phyloP scores from a whole-genome alignment of 2,113 vertebrate species.

The Phyllostomus discolor region DNA sequence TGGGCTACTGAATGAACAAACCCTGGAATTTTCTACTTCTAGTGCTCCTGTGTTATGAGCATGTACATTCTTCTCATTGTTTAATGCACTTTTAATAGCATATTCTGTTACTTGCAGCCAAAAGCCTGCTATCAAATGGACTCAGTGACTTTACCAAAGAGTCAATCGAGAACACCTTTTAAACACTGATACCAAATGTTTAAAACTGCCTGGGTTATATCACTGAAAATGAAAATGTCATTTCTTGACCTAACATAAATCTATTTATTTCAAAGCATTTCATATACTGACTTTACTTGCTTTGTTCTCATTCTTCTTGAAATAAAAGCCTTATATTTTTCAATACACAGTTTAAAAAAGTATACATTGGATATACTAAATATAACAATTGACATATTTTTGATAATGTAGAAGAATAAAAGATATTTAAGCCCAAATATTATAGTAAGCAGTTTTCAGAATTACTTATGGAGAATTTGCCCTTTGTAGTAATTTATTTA shows the following conservation, averaged over 20 bases:
- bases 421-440: neutral
- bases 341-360: conserved; percentile 32
- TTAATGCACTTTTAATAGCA: neutral
- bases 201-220: neutral
- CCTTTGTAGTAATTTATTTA: conserved; percentile 61
- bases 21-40: neutral
- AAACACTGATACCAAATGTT: neutral
- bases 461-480: conserved; percentile 26
- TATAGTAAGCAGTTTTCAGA: conserved; percentile 9
- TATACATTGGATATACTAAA: neutral
- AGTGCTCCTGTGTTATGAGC: neutral
- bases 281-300: neutral
- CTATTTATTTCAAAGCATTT: neutral
- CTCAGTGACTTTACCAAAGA: neutral
- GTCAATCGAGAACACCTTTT: neutral
- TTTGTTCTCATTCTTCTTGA: neutral
- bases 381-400: neutral
- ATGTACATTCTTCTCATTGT: neutral
- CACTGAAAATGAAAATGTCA: neutral
- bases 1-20: neutral
- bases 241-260: neutral
- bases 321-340: neutral
- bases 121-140: neutral
- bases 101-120: neutral
- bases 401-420: neutral